Evolutionary conservation across 2,113 vertebrate genomes (phyloP), one percentile per base, ranked within the genome.

Genomic region (Semnornis frantzii): DNA sequence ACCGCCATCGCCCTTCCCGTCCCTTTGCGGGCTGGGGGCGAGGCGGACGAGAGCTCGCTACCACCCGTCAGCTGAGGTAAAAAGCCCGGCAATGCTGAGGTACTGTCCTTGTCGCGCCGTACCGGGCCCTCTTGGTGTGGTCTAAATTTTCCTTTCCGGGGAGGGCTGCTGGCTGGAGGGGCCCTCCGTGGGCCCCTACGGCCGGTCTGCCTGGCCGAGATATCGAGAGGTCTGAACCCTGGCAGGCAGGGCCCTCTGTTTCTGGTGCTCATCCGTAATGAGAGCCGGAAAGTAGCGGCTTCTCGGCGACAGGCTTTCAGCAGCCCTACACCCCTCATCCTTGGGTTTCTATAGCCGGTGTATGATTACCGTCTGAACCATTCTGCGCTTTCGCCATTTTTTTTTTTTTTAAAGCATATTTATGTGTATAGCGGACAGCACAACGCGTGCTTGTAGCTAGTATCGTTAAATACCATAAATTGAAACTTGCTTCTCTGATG

Each of bases 201-300:
- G 34, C 24, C 12, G 50, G 72, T 30, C 34, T 16, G 68, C 27
- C n/a, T 6, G 12, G 9, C 54, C 14, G 11, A 9, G 39, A 9
- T n/a, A 48, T 57, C 10, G 64, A n/a, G 64, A 33, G 31, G 42
- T 28, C 19, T 50, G 37, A 20, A 1, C 58, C 15, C 50, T 4
- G 6, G 7, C 52, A 2, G 46, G 33, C 33, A 3, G 1, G 54
- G 44, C 65, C 34, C 18, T 28, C 44, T 0, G 2, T 0, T 19
- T 3, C 17, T 5, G 1, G 0, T 5, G 15, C 5, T 4, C 52
- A 54, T 12, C 28, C 7, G 27, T 4, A 4, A 5, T 0, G 48
- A 34, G 62, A 62, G 55, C 55, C 15, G 71, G 58, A 33, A 17
- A 25, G n/a, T 65, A 5, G 72, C 1, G 64, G 31, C 54, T 10